Conservation (phyloP, 2,797 vertebrate species). For the Phalanger gymnotis region DNA sequence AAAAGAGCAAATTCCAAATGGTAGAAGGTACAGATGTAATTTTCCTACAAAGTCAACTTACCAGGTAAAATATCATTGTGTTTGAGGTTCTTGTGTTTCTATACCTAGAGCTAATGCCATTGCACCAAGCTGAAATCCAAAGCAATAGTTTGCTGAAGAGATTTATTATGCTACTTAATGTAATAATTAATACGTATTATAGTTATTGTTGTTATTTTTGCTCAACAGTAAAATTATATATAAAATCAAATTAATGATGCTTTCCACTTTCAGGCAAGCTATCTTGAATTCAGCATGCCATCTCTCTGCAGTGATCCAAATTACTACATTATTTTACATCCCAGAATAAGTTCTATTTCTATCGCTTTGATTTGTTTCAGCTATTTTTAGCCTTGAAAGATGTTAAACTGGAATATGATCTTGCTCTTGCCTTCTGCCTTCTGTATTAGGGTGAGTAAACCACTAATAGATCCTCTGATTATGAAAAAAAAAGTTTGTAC, state of each 20-base stretch:
- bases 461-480: not conserved
- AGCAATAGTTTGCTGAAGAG: not conserved
- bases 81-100: not conserved
- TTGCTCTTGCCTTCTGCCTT: not conserved
- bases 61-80: not conserved
- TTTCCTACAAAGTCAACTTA: not conserved
- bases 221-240: not conserved
- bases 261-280: not conserved
- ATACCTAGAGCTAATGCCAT: not conserved
- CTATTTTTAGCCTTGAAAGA: not conserved
- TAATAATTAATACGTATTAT: not conserved
- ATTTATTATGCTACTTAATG: not conserved
- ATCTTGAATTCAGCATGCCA: not conserved
- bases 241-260: not conserved
- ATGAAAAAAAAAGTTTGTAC: not conserved
- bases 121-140: not conserved
- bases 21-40: not conserved
- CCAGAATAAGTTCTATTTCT: not conserved
- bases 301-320: not conserved
- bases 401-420: not conserved
- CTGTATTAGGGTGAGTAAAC: not conserved
- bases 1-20: not conserved
- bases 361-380: not conserved
- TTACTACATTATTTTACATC: not conserved
- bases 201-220: not conserved